Evolutionary conservation across 1,140 invertebrate genomes (phyloP).

Genomic region (Aphelenchoides fujianensis): DNA sequence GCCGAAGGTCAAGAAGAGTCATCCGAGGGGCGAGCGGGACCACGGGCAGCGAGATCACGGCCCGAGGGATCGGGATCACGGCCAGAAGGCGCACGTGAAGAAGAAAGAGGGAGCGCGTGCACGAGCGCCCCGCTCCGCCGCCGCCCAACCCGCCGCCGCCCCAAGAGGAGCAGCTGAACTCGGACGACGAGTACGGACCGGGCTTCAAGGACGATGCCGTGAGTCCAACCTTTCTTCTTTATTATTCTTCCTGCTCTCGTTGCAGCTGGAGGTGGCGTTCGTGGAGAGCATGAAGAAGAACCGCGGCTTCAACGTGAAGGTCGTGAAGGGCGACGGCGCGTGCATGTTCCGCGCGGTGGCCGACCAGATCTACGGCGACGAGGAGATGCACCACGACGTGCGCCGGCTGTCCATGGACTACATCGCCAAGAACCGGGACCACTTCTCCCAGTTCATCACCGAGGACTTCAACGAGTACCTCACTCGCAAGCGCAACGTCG

Average conservation of each 20-base stretch:
- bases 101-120: not conserved
- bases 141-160: not conserved
- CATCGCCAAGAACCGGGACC: conserved; percentile 81
- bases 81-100: not conserved
- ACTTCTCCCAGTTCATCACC: conserved; percentile 87
- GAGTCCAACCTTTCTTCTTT: conserved; percentile 9
- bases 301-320: conserved; percentile 76
- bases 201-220: conserved; percentile 52
- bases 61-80: not conserved
- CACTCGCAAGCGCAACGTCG: conserved; percentile 69
- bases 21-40: conserved; percentile 9
- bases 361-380: conserved; percentile 86
- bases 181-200: conserved; percentile 51
- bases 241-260: conserved; percentile 15
- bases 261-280: conserved; percentile 65
- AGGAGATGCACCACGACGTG: conserved; percentile 82
- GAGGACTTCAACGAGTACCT: conserved; percentile 86
- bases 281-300: conserved; percentile 64
- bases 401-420: conserved; percentile 87
- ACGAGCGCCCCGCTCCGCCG: not conserved
- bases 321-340: conserved; percentile 86
- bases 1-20: conserved; percentile 12
- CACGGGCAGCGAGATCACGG: not conserved
- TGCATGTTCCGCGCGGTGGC: conserved; percentile 81
- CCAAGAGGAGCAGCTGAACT: conserved; percentile 26